A percentile compares a stretch with the other conserved stretches of the same genome.
These are phyloP conservation scores for Anarsia innoxiella DNA, from an alignment of 2,888 invertebrate genomes.

Conservation along the genomic window DNA sequence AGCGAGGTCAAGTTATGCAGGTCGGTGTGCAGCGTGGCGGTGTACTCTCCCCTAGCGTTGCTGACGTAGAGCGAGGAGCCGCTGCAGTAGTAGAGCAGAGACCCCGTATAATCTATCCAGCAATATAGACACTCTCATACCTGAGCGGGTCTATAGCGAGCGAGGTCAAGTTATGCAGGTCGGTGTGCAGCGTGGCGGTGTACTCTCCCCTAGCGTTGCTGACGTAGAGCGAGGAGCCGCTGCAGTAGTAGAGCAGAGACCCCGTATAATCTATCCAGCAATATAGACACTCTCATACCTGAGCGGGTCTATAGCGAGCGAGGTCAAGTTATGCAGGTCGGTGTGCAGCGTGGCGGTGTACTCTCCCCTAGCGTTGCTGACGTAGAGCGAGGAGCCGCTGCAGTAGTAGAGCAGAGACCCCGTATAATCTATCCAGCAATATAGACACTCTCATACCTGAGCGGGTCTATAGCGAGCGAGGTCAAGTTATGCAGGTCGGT, in stretches of 20 bases:
- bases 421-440: slow-evolving; percentile 92
- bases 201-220: slow-evolving; percentile 83
- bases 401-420: slow-evolving; percentile 84
- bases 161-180: slow-evolving; percentile 5
- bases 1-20: neutral
- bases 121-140: neutral
- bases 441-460: too few species aligned
- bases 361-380: slow-evolving; percentile 82
- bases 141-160: slow-evolving; percentile 8
- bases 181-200: slow-evolving; percentile 22
- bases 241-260: slow-evolving; percentile 82
- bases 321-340: slow-evolving; percentile 3
- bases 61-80: too few species aligned
- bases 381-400: slow-evolving; percentile 78
- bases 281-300: neutral
- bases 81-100: too few species aligned
- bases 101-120: too few species aligned
- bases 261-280: slow-evolving; percentile 93
- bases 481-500: too few species aligned
- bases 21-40: neutral
- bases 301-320: slow-evolving; percentile 9
- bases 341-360: slow-evolving; percentile 40
- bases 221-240: slow-evolving; percentile 77
- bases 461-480: too few species aligned
- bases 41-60: neutral